Percentiles rank a stretch among this genome's conserved stretches.
Conservation (phyloP, 2,888 invertebrate species). For the Suillia variegata region DNA sequence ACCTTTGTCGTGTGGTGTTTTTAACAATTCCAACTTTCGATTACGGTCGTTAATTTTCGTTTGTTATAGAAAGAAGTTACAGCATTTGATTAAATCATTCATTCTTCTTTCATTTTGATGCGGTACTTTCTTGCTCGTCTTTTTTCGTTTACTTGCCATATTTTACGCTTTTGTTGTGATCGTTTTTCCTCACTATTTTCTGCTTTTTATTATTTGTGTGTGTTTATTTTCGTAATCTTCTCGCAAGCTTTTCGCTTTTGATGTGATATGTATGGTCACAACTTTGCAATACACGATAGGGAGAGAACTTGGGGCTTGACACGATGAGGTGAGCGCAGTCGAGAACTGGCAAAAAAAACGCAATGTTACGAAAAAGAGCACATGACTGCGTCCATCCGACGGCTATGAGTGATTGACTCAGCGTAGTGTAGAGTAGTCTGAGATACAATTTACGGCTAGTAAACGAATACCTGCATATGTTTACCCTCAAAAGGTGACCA, state of each 20-base stretch:
- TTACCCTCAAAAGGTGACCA: no score
- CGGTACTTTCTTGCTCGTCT: no score
- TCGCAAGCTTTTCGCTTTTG: not conserved
- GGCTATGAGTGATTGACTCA: no score
- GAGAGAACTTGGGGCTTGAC: not conserved
- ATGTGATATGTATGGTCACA: no score
- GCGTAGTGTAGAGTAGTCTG: no score
- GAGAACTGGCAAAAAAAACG: constrained; percentile 1
- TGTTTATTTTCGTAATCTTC: constrained; percentile 1
- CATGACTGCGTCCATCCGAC: constrained; percentile 5
- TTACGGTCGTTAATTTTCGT: no score
- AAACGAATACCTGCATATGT: no score
- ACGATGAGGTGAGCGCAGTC: not conserved
- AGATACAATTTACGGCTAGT: no score
- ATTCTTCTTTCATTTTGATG: no score
- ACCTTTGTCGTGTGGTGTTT: not conserved
- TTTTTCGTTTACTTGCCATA: not conserved
- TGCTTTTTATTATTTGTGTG: not conserved
- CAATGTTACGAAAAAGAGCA: constrained; percentile 1
- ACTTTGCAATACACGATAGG: no score
- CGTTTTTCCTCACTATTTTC: not conserved
- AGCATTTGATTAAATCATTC: not conserved
- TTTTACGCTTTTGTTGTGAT: not conserved
- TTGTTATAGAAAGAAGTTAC: no score
- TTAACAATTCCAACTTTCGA: no score